A percentile compares a stretch with the other conserved stretches of the same genome.
phyloP scores from a whole-genome alignment of 92 coral and sea anemone genomes.

The Muricea muricata region DNA sequence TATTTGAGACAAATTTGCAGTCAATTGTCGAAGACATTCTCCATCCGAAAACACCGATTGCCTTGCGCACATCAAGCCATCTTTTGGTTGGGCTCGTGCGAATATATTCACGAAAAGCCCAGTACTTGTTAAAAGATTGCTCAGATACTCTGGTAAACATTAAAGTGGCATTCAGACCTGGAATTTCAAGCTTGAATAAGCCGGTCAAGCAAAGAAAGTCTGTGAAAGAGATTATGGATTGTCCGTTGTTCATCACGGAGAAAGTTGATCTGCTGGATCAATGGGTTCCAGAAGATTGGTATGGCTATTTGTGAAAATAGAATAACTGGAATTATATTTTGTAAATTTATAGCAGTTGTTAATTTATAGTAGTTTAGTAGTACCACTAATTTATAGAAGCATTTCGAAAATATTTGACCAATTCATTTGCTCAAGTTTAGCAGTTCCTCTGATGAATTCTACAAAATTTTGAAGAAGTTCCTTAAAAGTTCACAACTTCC shows the following conservation, averaged over 20 bases:
- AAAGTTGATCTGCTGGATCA: constrained; percentile 91
- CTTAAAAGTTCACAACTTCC: too few relatives aligned
- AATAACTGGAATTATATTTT: not conserved
- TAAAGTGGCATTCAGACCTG: constrained; percentile 98
- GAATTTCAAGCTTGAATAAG: constrained; percentile 47
- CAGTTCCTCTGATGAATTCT: too few relatives aligned
- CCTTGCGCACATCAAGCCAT: constrained; percentile 94
- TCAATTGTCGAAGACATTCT: constrained; percentile 93
- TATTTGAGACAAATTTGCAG: constrained; percentile 92
- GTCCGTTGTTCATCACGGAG: constrained; percentile 93
- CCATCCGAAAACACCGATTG: constrained; percentile 91
- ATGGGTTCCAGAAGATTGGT: constrained; percentile 94
- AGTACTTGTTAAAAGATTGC: constrained; percentile 93
- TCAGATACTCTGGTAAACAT: constrained; percentile 97
- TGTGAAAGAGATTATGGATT: constrained; percentile 81
- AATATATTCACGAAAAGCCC: constrained; percentile 94
- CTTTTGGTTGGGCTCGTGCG: constrained; percentile 95
- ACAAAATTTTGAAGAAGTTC: too few relatives aligned
- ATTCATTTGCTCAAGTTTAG: too few relatives aligned
- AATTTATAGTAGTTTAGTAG: too few relatives aligned
- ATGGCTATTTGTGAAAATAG: constrained; percentile 1
- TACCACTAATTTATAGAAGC: too few relatives aligned
- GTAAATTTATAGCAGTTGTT: too few relatives aligned
- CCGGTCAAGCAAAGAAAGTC: constrained; percentile 83
- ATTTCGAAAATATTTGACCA: too few relatives aligned